phyloP scores from a whole-genome alignment of 2,113 vertebrate genomes.

The Emydocephalus ijimae region DNA sequence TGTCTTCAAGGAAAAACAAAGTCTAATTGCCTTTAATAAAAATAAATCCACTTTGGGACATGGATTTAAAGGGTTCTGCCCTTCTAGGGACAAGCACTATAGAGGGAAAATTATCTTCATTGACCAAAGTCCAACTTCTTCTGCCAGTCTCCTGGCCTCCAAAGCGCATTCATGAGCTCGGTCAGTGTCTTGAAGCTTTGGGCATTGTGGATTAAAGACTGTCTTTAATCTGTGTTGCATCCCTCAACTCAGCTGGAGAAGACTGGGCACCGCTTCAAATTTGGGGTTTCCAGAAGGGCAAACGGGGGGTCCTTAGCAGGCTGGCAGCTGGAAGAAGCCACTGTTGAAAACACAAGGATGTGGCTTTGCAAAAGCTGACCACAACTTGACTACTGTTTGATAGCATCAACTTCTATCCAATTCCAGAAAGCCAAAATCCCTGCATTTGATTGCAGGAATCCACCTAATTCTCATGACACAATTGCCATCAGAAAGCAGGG shows the following conservation, averaged over 20 bases:
- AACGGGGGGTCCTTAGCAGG: background rate
- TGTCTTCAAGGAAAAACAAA: background rate
- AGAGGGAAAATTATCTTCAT: background rate
- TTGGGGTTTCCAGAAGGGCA: background rate
- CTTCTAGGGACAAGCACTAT: background rate
- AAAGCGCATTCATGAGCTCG: background rate
- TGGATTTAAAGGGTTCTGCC: too few species aligned
- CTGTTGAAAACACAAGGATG: constrained; percentile 1
- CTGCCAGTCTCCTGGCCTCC: background rate
- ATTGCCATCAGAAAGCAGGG: constrained; percentile 12
- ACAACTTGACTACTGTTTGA: background rate
- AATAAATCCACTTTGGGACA: background rate
- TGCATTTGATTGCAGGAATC: background rate
- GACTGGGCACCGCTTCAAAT: background rate
- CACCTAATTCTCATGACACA: background rate
- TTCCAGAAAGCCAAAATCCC: background rate
- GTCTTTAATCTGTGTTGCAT: background rate
- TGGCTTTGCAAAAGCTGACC: constrained; percentile 5
- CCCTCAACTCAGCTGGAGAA: background rate
- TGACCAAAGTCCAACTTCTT: background rate
- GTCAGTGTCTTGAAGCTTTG: background rate
- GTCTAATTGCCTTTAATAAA: background rate
- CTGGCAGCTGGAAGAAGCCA: background rate
- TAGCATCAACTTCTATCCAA: background rate
- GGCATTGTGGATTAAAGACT: background rate